Conservation (phyloP, 1,140 invertebrate species). For the Halictus rubicundus region DNA sequence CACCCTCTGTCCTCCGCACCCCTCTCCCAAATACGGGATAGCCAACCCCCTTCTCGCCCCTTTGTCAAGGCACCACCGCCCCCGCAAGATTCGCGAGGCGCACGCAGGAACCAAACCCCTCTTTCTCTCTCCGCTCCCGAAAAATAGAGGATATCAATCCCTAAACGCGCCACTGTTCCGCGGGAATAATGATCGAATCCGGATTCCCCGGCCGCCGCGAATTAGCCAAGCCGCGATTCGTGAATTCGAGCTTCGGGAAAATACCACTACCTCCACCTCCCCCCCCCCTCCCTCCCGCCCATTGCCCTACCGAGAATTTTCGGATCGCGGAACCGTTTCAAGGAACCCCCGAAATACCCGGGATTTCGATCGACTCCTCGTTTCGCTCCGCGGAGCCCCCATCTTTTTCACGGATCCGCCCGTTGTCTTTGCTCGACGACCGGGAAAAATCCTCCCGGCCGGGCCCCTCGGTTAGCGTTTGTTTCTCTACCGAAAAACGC, state of each 20-base stretch:
- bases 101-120: not conserved
- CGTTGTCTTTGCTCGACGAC: too few species aligned
- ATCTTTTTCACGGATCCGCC: too few species aligned
- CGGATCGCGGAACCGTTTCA: not conserved
- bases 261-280: too few species aligned
- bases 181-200: slow-evolving; percentile 24
- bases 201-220: not conserved
- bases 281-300: too few species aligned
- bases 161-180: slow-evolving; percentile 19
- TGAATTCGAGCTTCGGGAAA: too few species aligned
- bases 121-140: not conserved
- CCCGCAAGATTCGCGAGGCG: not conserved
- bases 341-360: not conserved
- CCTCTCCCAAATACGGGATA: not conserved
- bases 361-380: too few species aligned
- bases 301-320: too few species aligned
- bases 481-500: too few species aligned
- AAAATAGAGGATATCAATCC: slow-evolving; percentile 42
- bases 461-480: too few species aligned
- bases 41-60: slow-evolving; percentile 11
- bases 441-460: too few species aligned
- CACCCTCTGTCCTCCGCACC: not conserved
- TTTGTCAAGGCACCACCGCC: slow-evolving; percentile 19
- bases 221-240: not conserved
- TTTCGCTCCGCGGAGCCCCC: too few species aligned